Base-by-base conservation (phyloP, 2,888 invertebrate species). In the Rhingia rostrata region DNA sequence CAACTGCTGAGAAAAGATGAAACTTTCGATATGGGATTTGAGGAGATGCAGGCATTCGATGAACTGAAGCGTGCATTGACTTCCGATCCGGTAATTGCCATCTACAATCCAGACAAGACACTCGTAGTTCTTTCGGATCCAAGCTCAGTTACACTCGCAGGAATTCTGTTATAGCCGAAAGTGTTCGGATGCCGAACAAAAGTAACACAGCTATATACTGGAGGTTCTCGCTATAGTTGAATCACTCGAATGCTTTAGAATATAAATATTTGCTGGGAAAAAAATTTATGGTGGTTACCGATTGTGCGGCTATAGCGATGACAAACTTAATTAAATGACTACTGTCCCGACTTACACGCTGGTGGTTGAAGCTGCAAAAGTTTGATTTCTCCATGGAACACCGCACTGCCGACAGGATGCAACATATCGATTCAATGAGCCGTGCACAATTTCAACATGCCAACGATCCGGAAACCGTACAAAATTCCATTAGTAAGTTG, bases 221-320 rank as follows among this genome's bases (percentile, higher is more conserved):
- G 89, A 90, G 85, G 87, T 89, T 6, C 66, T 90, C n/a, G 89
- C 88, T 0, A 85, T 89, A 6, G 87, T 89, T 14, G 69, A 87
- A 86, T 87, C 89, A 4, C 43, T 89, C 3, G 87, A 89, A 41
- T 88, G 88, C 45, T 89, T 89, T 63, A 54, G 88, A 39, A 80
- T 88, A 0, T n/a, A n/a, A n/a, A n/a, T 90, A 89, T 72, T 64
- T 89, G 22, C 49, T 89, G 30, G 88, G 88, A n/a, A 60, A 53
- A 9, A 88, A 9, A 5, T 69, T 69, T 30, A 35, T 35, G 37
- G 12, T 45, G 37, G 30, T 33, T 5, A 53, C 66, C 6, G 53
- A 66, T 14, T 66, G 22, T 30, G 10, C 10, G n/a, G 51, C 69
- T 32, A 22, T 56, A 7, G 30, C 51, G 33, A 66, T 41, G 32